Evolutionary conservation across 2,888 invertebrate genomes (phyloP), one percentile per base, ranked within the genome.

Genomic region (Danaus chrysippus): DNA sequence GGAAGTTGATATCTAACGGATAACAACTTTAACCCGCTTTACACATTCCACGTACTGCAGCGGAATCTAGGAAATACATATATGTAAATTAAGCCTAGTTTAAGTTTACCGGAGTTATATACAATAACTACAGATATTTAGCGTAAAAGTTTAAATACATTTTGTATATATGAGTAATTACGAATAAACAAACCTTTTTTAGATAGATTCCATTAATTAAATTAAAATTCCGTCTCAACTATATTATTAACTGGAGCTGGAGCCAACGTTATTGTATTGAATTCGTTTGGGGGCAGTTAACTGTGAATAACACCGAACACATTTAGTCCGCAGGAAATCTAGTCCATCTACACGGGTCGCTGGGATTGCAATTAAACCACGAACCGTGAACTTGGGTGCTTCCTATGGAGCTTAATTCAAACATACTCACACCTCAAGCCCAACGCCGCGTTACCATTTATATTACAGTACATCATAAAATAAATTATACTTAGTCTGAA

Each of bases 301-400:
- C 75, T 73, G 73, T 72, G 71, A 74, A 76, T 75, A 76, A 78
- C 71, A 70, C 68, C 56, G 56, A 57, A 49, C 56, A 53, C 58
- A 66, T 62, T 63, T 59, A 73, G 76, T 76, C 77, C 77, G 76
- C 82, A 81, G 82, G 79, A 83, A 84, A 83, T 83, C 82, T 82
- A 81, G 82, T 82, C 78, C 84, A 83, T 81, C 78, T 81, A 72
- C 77, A 85, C 81, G 81, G 82, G 78, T 83, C 81, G 83, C 71
- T 81, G 80, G 73, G 72, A 76, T 72, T 71, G 73, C 73, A 79
- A 76, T 79, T 72, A 69, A 79, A 75, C 74, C 76, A 79, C 74
- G 72, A 67, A 78, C 77, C 77, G 76, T 75, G 71, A 77, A 74
- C 70, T 71, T 69, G 64, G 23, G 56, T 58, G 66, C 64, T 68